Conservation (phyloP, 2,888 invertebrate species). For the Thymelicus lineola region DNA sequence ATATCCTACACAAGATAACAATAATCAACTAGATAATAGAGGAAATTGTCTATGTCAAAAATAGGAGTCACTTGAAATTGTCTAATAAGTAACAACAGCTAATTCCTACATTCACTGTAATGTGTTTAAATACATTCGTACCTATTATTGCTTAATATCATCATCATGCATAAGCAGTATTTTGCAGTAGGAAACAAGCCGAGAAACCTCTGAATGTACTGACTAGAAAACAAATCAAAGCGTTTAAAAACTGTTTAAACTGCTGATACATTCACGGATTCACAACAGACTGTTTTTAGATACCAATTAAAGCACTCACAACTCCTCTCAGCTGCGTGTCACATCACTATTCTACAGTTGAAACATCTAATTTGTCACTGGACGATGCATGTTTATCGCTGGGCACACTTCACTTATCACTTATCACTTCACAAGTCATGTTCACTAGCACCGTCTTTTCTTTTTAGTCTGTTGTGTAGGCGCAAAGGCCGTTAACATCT, state of each 20-base stretch:
- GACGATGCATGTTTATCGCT: slow-evolving; percentile 23
- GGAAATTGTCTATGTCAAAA: slow-evolving; percentile 19
- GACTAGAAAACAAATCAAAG: slow-evolving; percentile 52
- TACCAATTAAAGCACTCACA: slow-evolving; percentile 19
- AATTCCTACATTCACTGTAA: slow-evolving; percentile 51
- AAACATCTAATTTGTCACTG: slow-evolving; percentile 18
- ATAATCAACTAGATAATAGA: slow-evolving; percentile 7
- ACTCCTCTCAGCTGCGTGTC: background rate
- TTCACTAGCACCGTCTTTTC: slow-evolving; percentile 55
- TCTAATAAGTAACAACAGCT: slow-evolving; percentile 28
- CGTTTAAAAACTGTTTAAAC: slow-evolving; percentile 25
- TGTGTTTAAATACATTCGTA: slow-evolving; percentile 47
- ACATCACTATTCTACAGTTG: background rate
- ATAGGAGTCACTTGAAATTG: slow-evolving; percentile 3
- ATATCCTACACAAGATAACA: slow-evolving; percentile 5
- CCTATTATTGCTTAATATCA: slow-evolving; percentile 58
- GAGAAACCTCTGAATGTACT: slow-evolving; percentile 45
- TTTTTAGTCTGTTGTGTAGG: slow-evolving; percentile 45
- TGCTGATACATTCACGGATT: slow-evolving; percentile 7
- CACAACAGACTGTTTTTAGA: background rate
- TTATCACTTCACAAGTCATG: slow-evolving; percentile 27
- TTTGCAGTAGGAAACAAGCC: slow-evolving; percentile 35
- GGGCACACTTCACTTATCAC: slow-evolving; percentile 36
- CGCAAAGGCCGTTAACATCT: slow-evolving; percentile 46
- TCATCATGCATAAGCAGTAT: slow-evolving; percentile 39